Evolutionary conservation across 2,113 vertebrate genomes (phyloP), one percentile per base, ranked within the genome.

Genomic region (Tragulus kanchil): DNA sequence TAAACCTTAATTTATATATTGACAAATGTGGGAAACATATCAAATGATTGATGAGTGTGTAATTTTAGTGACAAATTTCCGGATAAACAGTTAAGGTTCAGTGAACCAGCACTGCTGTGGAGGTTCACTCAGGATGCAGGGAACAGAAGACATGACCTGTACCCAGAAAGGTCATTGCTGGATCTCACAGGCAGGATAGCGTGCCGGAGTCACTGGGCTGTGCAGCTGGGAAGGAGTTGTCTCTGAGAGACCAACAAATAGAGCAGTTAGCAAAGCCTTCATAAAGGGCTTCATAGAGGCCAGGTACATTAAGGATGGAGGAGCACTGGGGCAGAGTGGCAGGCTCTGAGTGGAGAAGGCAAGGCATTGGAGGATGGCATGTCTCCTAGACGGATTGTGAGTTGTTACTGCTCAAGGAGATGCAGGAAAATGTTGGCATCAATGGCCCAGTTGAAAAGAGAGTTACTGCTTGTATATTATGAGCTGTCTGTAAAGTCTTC

Each of bases 1-100:
- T 67, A 64, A 93, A 82, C 21, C 69, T 93, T 86, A 69, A 79
- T 11, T 88, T 36, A 16, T 15, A 83, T 95, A 56, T 16, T 93
- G 19, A 85, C 69, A 77, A 36, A 73, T 67, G 12, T 85, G 50
- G 14, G 79, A 90, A 94, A 64, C 19, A 31, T 69, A 25, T 67
- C 25, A 86, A 31, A 8, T 81, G 8, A 1, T 48, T 87, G 25
- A 21, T 10, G 56, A 11, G 25, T 79, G 58, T 90, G n/a, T 6
- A 81, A 1, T 86, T 62, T 62, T 79, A 67, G 36, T 85, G 61
- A 59, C 48, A 79, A n/a, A 64, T 56, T 83, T 83, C 64, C 21
- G 8, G 23, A 62, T 87, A 54, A 89, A 71, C 10, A 71, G 14
- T 71, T 84, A 64, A 28, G 48, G 79, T 10, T 5, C 26, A 28